These are phyloP conservation scores for Radopholus similis DNA, from an alignment of 1,140 invertebrate species.

Conservation along the genomic window DNA sequence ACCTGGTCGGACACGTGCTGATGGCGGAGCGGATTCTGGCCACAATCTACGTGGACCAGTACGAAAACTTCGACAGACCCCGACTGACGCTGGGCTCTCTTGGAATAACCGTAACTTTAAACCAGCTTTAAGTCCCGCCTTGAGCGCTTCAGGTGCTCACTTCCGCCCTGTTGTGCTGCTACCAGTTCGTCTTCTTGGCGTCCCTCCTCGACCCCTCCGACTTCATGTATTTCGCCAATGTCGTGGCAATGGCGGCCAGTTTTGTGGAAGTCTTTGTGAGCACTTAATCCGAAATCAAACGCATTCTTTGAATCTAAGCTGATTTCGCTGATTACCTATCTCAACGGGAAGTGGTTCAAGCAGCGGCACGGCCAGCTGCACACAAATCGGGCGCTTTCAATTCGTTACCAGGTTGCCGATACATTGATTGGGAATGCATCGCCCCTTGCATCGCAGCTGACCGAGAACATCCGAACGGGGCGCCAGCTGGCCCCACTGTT, in stretches of 20 bases:
- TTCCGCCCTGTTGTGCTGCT: too few relatives aligned
- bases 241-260: neutral
- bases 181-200: too few relatives aligned
- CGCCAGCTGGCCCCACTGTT: neutral
- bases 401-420: neutral
- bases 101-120: neutral
- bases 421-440: neutral
- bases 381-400: neutral
- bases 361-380: neutral
- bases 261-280: neutral
- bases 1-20: neutral
- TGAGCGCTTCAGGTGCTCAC: too few relatives aligned
- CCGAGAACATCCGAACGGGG: neutral
- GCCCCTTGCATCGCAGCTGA: neutral
- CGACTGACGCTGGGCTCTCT: neutral
- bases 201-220: too few relatives aligned
- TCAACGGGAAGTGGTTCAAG: neutral
- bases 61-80: neutral
- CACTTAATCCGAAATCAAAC: neutral
- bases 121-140: too few relatives aligned
- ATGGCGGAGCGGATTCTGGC: neutral
- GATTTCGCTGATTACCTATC: neutral
- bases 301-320: neutral
- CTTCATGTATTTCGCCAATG: too few relatives aligned
- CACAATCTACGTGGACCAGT: neutral